phyloP scores from a whole-genome alignment of 2,113 vertebrate genomes.

The Colius striatus region DNA sequence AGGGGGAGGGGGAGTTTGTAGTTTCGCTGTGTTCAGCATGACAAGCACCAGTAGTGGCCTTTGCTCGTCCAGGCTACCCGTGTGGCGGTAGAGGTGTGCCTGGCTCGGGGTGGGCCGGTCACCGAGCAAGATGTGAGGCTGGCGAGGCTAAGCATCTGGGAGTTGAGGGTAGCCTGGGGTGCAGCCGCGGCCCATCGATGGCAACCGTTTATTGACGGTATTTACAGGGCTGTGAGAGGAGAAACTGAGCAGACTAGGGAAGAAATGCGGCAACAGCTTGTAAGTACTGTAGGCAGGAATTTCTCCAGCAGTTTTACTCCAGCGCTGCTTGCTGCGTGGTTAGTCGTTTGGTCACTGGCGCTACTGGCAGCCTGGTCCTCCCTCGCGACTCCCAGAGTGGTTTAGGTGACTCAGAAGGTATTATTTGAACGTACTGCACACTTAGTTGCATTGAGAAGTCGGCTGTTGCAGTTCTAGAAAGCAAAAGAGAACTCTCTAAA shows the following conservation, averaged over 20 bases:
- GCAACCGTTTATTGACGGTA: fast-evolving
- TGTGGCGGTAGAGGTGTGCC: neutral
- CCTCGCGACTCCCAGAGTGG: fast-evolving
- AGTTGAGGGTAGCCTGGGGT: fast-evolving
- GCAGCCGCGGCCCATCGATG: neutral
- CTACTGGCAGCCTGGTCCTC: neutral
- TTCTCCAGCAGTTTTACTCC: neutral
- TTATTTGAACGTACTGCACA: fast-evolving
- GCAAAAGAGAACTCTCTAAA: neutral
- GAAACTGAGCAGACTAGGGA: fast-evolving
- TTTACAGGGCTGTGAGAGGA: neutral
- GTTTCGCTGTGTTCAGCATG: fast-evolving
- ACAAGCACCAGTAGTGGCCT: fast-evolving
- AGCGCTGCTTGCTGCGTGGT: fast-evolving
- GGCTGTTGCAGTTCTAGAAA: fast-evolving
- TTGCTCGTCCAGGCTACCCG: fast-evolving
- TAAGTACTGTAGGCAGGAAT: fast-evolving
- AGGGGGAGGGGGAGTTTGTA: too few relatives aligned
- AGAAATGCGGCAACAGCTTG: fast-evolving
- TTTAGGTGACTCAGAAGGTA: neutral
- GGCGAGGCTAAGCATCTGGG: fast-evolving
- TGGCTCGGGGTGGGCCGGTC: fast-evolving
- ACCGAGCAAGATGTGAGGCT: too few relatives aligned
- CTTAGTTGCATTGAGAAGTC: fast-evolving
- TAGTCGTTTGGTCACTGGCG: fast-evolving